Evolutionary conservation across 2,113 vertebrate species (phyloP).

Genomic region (Pitta sordida): DNA sequence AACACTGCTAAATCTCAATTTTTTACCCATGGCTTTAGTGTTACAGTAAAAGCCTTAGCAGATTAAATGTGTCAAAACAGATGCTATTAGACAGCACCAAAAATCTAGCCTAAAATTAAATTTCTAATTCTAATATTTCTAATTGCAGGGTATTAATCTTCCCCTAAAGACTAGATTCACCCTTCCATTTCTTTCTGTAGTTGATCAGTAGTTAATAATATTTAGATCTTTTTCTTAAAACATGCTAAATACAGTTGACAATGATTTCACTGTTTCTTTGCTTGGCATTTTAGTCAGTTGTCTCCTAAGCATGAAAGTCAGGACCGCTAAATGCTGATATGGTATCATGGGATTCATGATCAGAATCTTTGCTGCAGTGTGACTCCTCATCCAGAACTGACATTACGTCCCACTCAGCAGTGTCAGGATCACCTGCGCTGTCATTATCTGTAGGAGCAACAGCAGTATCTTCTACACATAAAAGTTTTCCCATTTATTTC

Average conservation of each 20-base stretch:
- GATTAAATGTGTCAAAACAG: constrained; percentile 41
- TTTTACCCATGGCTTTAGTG: not conserved
- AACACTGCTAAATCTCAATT: not conserved
- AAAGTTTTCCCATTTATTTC: constrained; percentile 57
- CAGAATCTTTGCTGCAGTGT: constrained; percentile 63
- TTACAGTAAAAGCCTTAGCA: constrained; percentile 27
- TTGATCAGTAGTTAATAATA: not conserved
- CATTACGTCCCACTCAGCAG: constrained; percentile 58
- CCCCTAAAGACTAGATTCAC: not conserved
- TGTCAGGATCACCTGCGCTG: constrained; percentile 48
- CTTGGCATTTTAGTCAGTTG: constrained; percentile 59
- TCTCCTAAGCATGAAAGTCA: constrained; percentile 57
- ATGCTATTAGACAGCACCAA: not conserved
- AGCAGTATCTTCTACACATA: constrained; percentile 57
- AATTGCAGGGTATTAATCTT: not conserved
- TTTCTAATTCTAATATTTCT: not conserved
- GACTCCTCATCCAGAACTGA: constrained; percentile 70
- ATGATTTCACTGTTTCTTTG: constrained; percentile 55
- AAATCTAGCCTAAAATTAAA: constrained; percentile 30
- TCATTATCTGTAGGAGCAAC: constrained; percentile 61
- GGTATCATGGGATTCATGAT: constrained; percentile 72
- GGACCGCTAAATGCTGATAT: constrained; percentile 68
- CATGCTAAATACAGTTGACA: not conserved
- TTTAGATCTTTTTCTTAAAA: not conserved
- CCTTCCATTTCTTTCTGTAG: not conserved